phyloP scores from a whole-genome alignment of 2,888 invertebrate species.

The Lacanobia oleracea region DNA sequence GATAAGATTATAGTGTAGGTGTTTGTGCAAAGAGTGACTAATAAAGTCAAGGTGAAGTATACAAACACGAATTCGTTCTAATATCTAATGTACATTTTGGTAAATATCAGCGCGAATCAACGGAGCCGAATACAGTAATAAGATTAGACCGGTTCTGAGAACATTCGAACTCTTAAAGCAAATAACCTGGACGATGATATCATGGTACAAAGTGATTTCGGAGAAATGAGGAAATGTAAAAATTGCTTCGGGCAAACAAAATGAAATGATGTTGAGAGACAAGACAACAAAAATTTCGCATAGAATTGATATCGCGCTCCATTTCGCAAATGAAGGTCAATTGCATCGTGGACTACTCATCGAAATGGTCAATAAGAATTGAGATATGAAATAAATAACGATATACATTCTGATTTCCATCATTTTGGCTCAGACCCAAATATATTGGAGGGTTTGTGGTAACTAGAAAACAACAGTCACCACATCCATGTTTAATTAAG shows the following conservation, averaged over 20 bases:
- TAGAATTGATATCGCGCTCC: slow-evolving; percentile 69
- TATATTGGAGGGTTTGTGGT: slow-evolving; percentile 66
- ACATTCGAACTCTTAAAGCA: slow-evolving; percentile 56
- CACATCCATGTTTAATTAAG: slow-evolving; percentile 69
- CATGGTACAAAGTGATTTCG: slow-evolving; percentile 62
- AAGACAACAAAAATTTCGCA: slow-evolving; percentile 54
- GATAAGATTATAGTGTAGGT: slow-evolving; percentile 69
- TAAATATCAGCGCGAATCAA: slow-evolving; percentile 62
- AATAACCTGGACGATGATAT: slow-evolving; percentile 61
- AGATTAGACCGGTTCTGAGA: slow-evolving; percentile 55
- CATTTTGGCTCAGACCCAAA: slow-evolving; percentile 86
- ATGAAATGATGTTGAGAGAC: slow-evolving; percentile 25
- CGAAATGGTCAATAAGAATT: slow-evolving; percentile 77
- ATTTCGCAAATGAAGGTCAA: slow-evolving; percentile 79
- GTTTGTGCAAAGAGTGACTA: slow-evolving; percentile 67
- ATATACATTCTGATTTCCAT: slow-evolving; percentile 78
- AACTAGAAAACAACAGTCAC: slow-evolving; percentile 71
- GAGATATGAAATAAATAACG: slow-evolving; percentile 80
- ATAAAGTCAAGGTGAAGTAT: slow-evolving; percentile 70
- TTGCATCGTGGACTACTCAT: slow-evolving; percentile 73
- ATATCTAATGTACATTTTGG: slow-evolving; percentile 65
- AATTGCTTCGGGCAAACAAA: slow-evolving; percentile 37
- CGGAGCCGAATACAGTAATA: slow-evolving; percentile 51
- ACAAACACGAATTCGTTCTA: slow-evolving; percentile 58
- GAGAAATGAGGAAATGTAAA: slow-evolving; percentile 60